Base-by-base conservation (phyloP, 1,140 invertebrate species). In the Sycophila sp. region DNA sequence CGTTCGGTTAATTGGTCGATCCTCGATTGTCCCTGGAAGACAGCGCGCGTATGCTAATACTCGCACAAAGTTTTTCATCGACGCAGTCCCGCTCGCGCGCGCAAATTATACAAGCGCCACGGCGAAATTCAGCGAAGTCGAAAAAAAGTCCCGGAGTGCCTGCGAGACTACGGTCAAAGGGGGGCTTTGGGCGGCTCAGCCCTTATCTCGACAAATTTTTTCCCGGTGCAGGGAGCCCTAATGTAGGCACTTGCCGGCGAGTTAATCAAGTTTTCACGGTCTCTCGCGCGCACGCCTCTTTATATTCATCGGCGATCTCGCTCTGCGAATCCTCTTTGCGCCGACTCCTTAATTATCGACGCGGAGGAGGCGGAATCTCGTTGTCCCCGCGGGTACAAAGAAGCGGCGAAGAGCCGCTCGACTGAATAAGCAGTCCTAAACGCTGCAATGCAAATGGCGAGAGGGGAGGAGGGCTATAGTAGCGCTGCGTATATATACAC, bases 191-290 rank as follows among this genome's bases (percentile, higher is more conserved):
- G 13, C 53, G 17, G 53, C 30, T 32, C 30, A 56, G 28, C 42
- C 30, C 60, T 64, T 64, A 64, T 64, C 47, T 51, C 19, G 26
- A 30, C 19, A 45, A 60, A 45, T 60, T 45, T 45, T 60, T 60
- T 60, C 7, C 6, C 24, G 5, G 59, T 4, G 53, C 59, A 36
- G 13, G 40, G 17, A 6, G 26, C 40, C 13, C 15, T 65, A 65
- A 65, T 65, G 49, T 65, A 65, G 49, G 45, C 63, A 53, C 62
- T 65, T 53, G 45, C 47, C 36, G 3, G 45, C 32, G 49, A 65
- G 49, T 66, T 56, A 51, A 66, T 66, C 64, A 66, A 66, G 64
- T 66, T 66, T 66, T 66, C 64, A 66, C 51, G 51, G 49, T 22
- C 60, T 60, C 38, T 40, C 38, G 40, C 36, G 40, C 60, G 17